Conservation (phyloP, 2,113 vertebrate genomes). For the Okapia johnstoni region DNA sequence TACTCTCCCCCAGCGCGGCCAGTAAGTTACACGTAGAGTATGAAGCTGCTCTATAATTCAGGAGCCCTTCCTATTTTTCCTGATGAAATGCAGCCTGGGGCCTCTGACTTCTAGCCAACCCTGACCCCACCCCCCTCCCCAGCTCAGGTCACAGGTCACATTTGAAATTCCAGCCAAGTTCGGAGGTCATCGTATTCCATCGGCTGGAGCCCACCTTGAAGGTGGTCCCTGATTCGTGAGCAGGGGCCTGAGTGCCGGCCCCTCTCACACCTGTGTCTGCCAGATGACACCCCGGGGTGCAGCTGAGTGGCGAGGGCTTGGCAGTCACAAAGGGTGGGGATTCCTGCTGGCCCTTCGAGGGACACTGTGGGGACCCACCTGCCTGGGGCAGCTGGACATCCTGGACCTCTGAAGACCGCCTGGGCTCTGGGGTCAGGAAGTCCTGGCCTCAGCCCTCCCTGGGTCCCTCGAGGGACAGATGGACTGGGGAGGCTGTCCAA, state of each 20-base stretch:
- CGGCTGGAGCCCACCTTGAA: accelerated
- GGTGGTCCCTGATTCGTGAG: accelerated
- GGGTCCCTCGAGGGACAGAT: neutral
- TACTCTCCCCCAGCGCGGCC: accelerated
- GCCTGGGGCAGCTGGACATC: accelerated
- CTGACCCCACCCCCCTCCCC: accelerated
- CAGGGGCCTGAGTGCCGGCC: neutral
- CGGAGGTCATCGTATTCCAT: accelerated
- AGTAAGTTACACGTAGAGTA: accelerated
- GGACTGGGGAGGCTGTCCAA: too few species aligned
- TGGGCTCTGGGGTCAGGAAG: neutral
- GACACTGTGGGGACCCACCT: neutral
- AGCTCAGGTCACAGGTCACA: neutral
- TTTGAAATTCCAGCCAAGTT: neutral
- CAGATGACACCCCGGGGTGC: too few species aligned
- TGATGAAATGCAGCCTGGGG: accelerated
- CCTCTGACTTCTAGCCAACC: neutral
- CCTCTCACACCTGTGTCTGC: neutral
- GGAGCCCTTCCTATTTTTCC: neutral
- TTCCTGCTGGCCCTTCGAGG: accelerated
- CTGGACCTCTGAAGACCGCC: neutral
- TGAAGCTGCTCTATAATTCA: accelerated
- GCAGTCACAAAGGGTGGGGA: accelerated
- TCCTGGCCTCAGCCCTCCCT: too few species aligned
- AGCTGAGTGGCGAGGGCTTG: accelerated